A percentile compares a stretch with the other conserved stretches of the same genome.
These are phyloP conservation scores for Agonopterix heracliana DNA, from an alignment of 2,888 invertebrate species.

Conservation along the genomic window DNA sequence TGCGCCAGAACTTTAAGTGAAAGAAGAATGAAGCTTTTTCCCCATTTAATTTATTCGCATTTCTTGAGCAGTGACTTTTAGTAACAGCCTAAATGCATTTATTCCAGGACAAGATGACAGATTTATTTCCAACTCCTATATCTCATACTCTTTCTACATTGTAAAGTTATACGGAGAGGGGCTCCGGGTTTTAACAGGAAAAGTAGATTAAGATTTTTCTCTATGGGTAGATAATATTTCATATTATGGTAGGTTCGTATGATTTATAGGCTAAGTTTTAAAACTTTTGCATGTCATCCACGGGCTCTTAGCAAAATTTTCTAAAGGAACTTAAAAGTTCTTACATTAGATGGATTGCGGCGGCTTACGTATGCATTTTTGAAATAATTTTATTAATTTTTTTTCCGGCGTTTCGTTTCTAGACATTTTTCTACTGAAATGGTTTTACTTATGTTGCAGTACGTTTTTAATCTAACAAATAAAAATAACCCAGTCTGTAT, in stretches of 20 bases:
- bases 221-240: slow-evolving; percentile 62
- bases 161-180: slow-evolving; percentile 41
- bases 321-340: slow-evolving; percentile 63
- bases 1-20: too few relatives aligned
- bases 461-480: too few relatives aligned
- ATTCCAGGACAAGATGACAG: slow-evolving; percentile 21
- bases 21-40: too few relatives aligned
- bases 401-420: too few relatives aligned
- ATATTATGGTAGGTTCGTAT: slow-evolving; percentile 59
- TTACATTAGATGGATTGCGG: slow-evolving; percentile 55
- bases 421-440: too few relatives aligned
- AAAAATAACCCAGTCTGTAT: too few relatives aligned
- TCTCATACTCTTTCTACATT: slow-evolving; percentile 54
- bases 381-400: slow-evolving; percentile 4
- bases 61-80: too few relatives aligned
- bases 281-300: slow-evolving; percentile 70
- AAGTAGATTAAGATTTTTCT: slow-evolving; percentile 68
- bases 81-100: background rate
- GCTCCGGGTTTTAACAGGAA: slow-evolving; percentile 55
- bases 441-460: too few relatives aligned
- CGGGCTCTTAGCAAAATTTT: slow-evolving; percentile 56
- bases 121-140: slow-evolving; percentile 40
- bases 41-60: too few relatives aligned
- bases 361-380: background rate
- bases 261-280: slow-evolving; percentile 68